Evolutionary conservation across 2,797 vertebrate genomes (phyloP), one percentile per base, ranked within the genome.

Genomic region (Sebastes hubbsi): DNA sequence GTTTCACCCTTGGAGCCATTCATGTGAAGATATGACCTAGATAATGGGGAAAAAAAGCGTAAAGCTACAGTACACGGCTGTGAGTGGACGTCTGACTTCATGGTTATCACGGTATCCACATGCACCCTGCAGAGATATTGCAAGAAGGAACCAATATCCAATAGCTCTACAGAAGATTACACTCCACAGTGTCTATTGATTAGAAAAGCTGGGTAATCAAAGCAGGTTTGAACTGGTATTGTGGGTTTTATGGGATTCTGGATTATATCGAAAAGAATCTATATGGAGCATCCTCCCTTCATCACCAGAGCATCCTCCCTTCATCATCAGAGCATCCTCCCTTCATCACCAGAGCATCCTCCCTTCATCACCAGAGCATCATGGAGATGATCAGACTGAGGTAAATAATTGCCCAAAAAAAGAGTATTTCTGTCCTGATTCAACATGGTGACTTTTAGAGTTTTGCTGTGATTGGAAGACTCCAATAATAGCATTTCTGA

Each of bases 21-120:
- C 86, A 63, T 52, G 63, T 74, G 30, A 70, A 75, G 69, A 80
- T 69, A 58, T 76, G 83, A 85, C 82, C 74, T 78, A 78, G 54
- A 81, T 76, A 55, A 32, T 46, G 72, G 5, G 4, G 66, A 14
- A 63, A 8, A 5, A 29, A 29, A 55, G 12, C 58, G 36, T 4
- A 36, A 63, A 65, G 62, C 67, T 58, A 13, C 38, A 42, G 38
- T 42, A 42, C 54, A 72, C 24, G 52, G 18, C 63, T 65, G 29
- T 34, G 36, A 84, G 81, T 8, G 9, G 46, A 61, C 27, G 29
- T 62, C 36, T 38, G 66, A 69, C 49, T 77, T 68, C 14, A 80
- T 46, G 38, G 70, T 75, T 68, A 75, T 72, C 73, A 69, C 36
- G 3, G 64, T 9, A 38, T 82, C 62, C 55, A 71, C 69, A 30